Evolutionary conservation across 2,888 invertebrate species (phyloP).

Genomic region (Caenorhabditis imperialis): DNA sequence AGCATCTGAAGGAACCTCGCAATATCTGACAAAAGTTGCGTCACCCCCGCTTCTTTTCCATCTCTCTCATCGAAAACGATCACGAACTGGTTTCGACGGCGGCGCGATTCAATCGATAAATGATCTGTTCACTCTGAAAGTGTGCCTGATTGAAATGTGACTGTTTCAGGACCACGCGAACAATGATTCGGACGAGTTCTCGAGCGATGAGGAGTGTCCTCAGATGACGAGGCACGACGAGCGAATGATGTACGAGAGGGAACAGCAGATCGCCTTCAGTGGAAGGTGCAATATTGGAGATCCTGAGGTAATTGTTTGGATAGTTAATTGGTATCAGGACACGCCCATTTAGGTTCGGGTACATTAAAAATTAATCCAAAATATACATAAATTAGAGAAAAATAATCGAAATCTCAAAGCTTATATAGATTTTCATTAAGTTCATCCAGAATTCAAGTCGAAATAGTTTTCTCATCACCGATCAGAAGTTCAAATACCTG

Average conservation of each 20-base stretch:
- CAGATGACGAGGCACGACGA: slow-evolving; percentile 33
- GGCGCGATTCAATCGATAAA: neutral
- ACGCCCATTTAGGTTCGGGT: too few species aligned
- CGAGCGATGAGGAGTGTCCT: slow-evolving; percentile 41
- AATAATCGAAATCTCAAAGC: too few species aligned
- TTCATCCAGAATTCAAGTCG: too few species aligned
- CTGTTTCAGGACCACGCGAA: slow-evolving; percentile 31
- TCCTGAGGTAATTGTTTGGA: slow-evolving; percentile 29
- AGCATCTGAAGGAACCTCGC: too few species aligned
- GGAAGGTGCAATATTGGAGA: slow-evolving; percentile 49
- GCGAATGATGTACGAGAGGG: slow-evolving; percentile 37
- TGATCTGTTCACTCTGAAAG: slow-evolving; percentile 1
- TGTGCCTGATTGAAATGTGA: neutral
- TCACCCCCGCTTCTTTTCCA: too few species aligned
- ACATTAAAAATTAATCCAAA: too few species aligned
- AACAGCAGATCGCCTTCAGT: slow-evolving; percentile 42
- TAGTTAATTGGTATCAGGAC: too few species aligned
- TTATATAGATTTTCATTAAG: too few species aligned
- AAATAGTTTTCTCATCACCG: too few species aligned
- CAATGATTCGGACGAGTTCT: slow-evolving; percentile 44
- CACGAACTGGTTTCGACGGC: neutral
- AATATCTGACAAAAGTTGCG: too few species aligned
- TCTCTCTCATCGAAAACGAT: neutral
- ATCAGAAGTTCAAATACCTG: too few species aligned
- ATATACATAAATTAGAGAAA: too few species aligned